These are phyloP conservation scores for Toxotes lorentzi DNA, from an alignment of 2,797 vertebrate species.

Conservation along the genomic window DNA sequence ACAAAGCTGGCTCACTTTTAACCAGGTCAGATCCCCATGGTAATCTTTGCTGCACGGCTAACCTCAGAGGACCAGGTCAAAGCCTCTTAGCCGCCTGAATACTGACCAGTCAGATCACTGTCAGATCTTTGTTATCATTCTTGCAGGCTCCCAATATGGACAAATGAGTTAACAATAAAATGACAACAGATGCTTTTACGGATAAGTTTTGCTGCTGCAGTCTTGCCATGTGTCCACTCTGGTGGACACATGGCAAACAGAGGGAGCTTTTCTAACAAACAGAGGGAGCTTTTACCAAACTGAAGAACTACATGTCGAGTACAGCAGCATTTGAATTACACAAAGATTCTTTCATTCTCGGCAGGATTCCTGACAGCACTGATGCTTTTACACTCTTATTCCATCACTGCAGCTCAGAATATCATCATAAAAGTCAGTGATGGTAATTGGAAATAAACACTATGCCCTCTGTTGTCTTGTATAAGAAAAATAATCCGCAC, in stretches of 20 bases:
- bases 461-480: not conserved
- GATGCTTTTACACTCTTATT: not conserved
- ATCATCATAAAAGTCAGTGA: not conserved
- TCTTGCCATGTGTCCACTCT: not conserved
- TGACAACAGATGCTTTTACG: no score
- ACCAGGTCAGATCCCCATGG: not conserved
- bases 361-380: not conserved
- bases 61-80: not conserved
- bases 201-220: not conserved
- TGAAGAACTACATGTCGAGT: not conserved
- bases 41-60: not conserved
- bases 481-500: not conserved
- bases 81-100: not conserved
- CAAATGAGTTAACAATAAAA: not conserved
- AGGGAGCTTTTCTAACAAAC: not conserved
- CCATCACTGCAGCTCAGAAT: not conserved
- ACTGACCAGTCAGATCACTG: not conserved
- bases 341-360: not conserved
- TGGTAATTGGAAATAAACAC: not conserved
- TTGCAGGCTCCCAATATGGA: not conserved
- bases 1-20: not conserved
- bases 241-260: no score
- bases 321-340: not conserved
- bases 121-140: not conserved
- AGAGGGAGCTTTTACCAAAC: not conserved